Evolutionary conservation across 1,140 invertebrate species (phyloP).

Genomic region (Glomeris maerens): DNA sequence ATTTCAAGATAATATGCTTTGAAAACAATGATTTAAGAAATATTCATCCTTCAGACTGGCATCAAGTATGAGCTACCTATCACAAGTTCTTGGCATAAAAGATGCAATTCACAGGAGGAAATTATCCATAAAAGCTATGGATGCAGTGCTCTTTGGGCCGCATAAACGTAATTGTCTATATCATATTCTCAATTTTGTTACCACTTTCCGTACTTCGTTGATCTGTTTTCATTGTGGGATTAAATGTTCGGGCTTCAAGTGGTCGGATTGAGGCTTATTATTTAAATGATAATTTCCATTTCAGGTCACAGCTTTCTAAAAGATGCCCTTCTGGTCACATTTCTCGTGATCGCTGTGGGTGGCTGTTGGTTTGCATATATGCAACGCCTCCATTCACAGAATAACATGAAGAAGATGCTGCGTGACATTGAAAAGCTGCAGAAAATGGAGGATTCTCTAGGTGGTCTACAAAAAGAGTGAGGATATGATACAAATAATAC

Average conservation of each 20-base stretch:
- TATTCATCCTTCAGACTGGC: constrained; percentile 52
- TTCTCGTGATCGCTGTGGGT: constrained; percentile 63
- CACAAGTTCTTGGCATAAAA: constrained; percentile 79
- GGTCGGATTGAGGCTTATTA: neutral
- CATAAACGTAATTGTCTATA: constrained; percentile 62
- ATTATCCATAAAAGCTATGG: constrained; percentile 89
- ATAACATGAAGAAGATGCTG: constrained; percentile 72
- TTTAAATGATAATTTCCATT: constrained; percentile 19
- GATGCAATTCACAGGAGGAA: constrained; percentile 94
- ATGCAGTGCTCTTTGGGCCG: constrained; percentile 89
- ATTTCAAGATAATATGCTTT: constrained; percentile 1
- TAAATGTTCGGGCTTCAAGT: constrained; percentile 3
- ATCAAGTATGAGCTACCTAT: constrained; percentile 76
- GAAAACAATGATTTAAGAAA: neutral
- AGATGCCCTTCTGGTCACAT: constrained; percentile 67
- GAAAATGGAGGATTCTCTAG: constrained; percentile 69
- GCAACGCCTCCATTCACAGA: constrained; percentile 71
- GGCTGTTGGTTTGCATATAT: constrained; percentile 82
- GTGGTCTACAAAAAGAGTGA: constrained; percentile 57
- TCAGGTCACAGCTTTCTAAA: constrained; percentile 63
- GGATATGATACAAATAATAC: constrained; percentile 5
- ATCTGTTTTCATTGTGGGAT: constrained; percentile 7
- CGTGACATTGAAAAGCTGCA: constrained; percentile 83
- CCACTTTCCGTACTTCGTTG: neutral
- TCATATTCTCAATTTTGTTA: constrained; percentile 6